Evolutionary conservation across 23 tunicate species (phyloP), one percentile per base, ranked within the genome.

Genomic region (Aplidium turbinatum): DNA sequence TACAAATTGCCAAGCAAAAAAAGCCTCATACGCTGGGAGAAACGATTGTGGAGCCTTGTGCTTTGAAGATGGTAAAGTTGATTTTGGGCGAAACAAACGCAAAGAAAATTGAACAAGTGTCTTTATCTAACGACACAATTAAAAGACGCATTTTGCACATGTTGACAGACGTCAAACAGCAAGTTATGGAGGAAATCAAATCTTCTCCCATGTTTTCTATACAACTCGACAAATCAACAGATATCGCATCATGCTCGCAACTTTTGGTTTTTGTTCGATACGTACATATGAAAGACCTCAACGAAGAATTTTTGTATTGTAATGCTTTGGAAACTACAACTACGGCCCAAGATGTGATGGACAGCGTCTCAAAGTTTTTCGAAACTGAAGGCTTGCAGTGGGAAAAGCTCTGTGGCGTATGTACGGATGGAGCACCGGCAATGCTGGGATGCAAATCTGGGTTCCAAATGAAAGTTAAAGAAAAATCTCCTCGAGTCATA

Each of bases 401-500:
- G 85, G 66, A 70, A 70, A 70, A 70, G 50, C 68, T 80, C 1
- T 55, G 85, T 51, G 78, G 85, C 0, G 85, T 80, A 40, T 78
- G 83, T 58, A 78, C 70, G 2, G 71, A 60, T 65, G 63, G 63
- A 42, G 83, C 63, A 27, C 68, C 33, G 1, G 54, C 77, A 30
- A 80, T 55, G 77, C 72, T 82, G 0, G 60, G 87, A 58, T 73
- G 83, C 33, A 73, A 58, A 32, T 72, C 80, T 39, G 79, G 80
- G 3, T 73, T 72, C 70, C 87, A 73, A 62, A 82, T 47, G 80
- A 73, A 62, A 73, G 80, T 82, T 25, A 73, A 73, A 47, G 76
- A 73, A 63, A 50, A 40, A 40, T 33, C 80, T 58, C 74, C 80
- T 42, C 1, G 73, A 60, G 80, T 63, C 1, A 82, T 46, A 57